A percentile compares a stretch with the other conserved stretches of the same genome.
Evolutionary conservation across 1,140 invertebrate species (phyloP).

Genomic region (Euglossa dilemma): DNA sequence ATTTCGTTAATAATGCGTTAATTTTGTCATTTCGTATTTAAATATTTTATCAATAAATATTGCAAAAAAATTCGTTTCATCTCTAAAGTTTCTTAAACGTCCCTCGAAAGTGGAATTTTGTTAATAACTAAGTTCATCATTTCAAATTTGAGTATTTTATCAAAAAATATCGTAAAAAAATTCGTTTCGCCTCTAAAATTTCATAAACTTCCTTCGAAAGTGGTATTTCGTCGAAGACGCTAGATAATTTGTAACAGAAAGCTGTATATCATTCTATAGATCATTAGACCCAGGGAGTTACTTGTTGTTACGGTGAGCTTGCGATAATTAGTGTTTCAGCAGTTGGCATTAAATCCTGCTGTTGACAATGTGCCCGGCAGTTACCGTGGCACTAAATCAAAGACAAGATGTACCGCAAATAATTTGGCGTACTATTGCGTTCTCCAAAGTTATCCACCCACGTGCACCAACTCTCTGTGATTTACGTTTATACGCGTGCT

Average conservation of each 20-base stretch:
- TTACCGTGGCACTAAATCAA: slow-evolving; percentile 49
- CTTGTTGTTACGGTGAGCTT: slow-evolving; percentile 26
- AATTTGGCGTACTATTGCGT: slow-evolving; percentile 43
- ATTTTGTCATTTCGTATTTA: too few relatives aligned
- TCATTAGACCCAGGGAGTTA: slow-evolving; percentile 45
- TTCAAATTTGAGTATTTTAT: too few relatives aligned
- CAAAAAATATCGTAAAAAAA: too few relatives aligned
- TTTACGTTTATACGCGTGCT: slow-evolving; percentile 37
- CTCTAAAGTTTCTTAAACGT: too few relatives aligned
- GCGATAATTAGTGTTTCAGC: slow-evolving; percentile 51
- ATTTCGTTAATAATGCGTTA: too few relatives aligned
- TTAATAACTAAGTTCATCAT: too few relatives aligned
- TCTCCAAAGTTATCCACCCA: slow-evolving; percentile 39
- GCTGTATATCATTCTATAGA: slow-evolving; percentile 8
- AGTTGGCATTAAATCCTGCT: slow-evolving; percentile 39
- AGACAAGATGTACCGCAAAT: slow-evolving; percentile 50
- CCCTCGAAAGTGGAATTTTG: too few relatives aligned
- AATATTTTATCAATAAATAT: too few relatives aligned
- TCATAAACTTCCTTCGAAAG: neutral
- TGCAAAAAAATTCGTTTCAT: too few relatives aligned
- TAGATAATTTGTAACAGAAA: too few relatives aligned
- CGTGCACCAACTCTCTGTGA: slow-evolving; percentile 26
- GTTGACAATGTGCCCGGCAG: slow-evolving; percentile 36
- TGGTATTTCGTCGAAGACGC: neutral
- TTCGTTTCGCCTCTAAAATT: too few relatives aligned